These are phyloP conservation scores for Heliothis virescens DNA, from an alignment of 1,140 invertebrate genomes.

Conservation along the genomic window DNA sequence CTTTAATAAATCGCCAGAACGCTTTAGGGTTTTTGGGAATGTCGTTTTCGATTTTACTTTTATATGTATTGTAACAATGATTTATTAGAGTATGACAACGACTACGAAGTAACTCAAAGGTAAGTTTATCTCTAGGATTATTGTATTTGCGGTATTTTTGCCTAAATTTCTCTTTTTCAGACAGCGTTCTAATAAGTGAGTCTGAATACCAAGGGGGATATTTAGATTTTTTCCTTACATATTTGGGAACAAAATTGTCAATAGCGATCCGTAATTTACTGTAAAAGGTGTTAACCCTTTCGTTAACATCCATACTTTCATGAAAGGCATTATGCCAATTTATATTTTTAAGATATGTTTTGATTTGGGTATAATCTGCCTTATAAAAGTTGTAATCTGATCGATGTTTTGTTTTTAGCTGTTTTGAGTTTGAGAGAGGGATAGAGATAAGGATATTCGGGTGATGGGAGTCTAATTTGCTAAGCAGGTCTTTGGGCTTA, in stretches of 20 bases:
- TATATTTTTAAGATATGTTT: neutral
- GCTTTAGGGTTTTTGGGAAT: constrained; percentile 5
- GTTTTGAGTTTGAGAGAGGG: neutral
- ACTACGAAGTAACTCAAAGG: neutral
- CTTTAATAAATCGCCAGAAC: neutral
- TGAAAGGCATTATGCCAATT: too few relatives aligned
- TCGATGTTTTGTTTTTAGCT: neutral
- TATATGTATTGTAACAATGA: neutral
- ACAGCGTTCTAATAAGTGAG: neutral
- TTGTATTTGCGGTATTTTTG: neutral
- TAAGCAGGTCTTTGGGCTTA: neutral
- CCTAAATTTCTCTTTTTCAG: neutral
- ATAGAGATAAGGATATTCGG: neutral
- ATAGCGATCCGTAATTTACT: neutral
- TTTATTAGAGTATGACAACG: neutral
- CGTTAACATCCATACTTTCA: neutral
- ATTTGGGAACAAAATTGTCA: neutral
- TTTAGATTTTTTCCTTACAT: neutral
- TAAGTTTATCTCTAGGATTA: neutral
- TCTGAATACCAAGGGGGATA: neutral
- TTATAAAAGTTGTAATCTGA: neutral
- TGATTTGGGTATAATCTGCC: neutral
- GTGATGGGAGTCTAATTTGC: neutral
- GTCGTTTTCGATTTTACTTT: constrained; percentile 1
- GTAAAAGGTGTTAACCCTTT: neutral